Evolutionary conservation across 2,113 vertebrate species (phyloP).

Genomic region (Empidonax alnorum): DNA sequence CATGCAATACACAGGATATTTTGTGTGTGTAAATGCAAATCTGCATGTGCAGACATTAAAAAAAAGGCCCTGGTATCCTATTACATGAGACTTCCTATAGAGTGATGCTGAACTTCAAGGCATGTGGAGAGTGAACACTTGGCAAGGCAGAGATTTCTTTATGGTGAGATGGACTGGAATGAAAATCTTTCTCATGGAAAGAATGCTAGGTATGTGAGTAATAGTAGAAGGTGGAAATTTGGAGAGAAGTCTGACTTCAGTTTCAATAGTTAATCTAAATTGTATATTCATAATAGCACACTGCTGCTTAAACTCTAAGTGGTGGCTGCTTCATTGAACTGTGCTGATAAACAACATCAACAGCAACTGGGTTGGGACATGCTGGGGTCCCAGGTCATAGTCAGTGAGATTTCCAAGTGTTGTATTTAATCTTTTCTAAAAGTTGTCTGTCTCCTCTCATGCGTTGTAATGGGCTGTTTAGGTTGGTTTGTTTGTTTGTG

Average conservation of each 20-base stretch:
- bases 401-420: not conserved
- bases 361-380: not conserved
- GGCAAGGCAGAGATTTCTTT: not conserved
- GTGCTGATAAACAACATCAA: not conserved
- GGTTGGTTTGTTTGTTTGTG: not conserved
- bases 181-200: not conserved
- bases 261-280: not conserved
- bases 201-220: fast-evolving
- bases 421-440: not conserved
- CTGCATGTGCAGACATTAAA: not conserved
- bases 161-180: not conserved
- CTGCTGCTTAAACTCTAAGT: not conserved
- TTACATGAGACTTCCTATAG: not conserved
- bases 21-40: not conserved
- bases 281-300: not conserved
- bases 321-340: not conserved
- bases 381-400: not conserved
- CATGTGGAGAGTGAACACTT: not conserved
- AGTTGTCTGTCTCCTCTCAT: not conserved
- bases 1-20: not conserved
- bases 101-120: not conserved
- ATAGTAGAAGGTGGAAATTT: not conserved
- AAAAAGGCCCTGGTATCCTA: not conserved
- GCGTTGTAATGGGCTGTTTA: not conserved
- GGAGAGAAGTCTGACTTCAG: not conserved